Evolutionary conservation across 2,797 vertebrate genomes (phyloP).

Genomic region (Adelosebastes latens): DNA sequence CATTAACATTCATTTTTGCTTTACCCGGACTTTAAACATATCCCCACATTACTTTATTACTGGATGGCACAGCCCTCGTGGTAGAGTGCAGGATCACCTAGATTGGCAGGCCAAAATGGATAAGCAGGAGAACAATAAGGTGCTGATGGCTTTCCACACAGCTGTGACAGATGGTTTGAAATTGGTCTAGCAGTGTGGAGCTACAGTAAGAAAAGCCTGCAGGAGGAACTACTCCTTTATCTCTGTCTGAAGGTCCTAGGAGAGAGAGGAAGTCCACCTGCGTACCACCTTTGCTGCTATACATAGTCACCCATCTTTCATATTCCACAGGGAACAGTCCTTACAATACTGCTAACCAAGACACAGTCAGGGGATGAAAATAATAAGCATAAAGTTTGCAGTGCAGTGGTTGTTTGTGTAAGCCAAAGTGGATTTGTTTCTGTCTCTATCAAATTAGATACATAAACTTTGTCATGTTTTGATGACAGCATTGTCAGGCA

Average conservation of each 20-base stretch:
- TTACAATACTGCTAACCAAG: constrained; percentile 21
- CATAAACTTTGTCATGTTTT: neutral
- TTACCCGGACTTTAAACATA: neutral
- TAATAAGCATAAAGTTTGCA: constrained; percentile 4
- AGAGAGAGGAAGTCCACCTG: constrained; percentile 43
- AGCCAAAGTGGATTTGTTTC: neutral
- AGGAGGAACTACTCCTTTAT: constrained; percentile 41
- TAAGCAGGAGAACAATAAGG: constrained; percentile 43
- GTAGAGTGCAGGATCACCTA: neutral
- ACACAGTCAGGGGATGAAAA: constrained; percentile 4
- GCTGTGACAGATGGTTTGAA: constrained; percentile 52
- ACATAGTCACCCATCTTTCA: constrained; percentile 27
- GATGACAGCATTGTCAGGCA: neutral
- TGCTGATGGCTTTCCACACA: constrained; percentile 40
- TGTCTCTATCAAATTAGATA: neutral
- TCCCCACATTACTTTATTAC: neutral
- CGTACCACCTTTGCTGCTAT: constrained; percentile 40
- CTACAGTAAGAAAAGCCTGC: constrained; percentile 10
- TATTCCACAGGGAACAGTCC: constrained; percentile 15
- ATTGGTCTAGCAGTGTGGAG: constrained; percentile 34
- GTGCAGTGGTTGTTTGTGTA: neutral
- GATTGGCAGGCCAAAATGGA: constrained; percentile 23
- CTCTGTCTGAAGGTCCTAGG: constrained; percentile 37
- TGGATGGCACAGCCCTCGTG: neutral
- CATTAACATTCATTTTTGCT: no score